Evolutionary conservation across 2,113 vertebrate species (phyloP), one percentile per base, ranked within the genome.

Genomic region (Phalacrocorax pelagicus): DNA sequence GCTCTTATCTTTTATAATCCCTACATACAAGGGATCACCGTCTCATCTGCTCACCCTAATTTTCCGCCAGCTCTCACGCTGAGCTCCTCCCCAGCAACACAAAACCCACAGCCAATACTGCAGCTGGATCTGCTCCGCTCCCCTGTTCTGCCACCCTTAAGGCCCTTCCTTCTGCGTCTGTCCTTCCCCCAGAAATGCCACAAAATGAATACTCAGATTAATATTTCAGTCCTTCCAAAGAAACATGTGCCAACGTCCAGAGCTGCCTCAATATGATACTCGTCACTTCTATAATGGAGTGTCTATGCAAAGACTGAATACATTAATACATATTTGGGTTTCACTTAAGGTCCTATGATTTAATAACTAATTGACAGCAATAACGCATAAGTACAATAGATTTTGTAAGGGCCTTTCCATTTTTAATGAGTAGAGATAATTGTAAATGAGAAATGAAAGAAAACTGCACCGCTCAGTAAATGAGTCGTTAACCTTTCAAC

Each of bases 361-460:
- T 97, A 98, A 92, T 97, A 98, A 96, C 94, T 96, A 98, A 98
- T 94, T 98, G 97, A 97, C 96, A 98, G 89, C 97, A 96, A 94
- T 97, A 98, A 97, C 32, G 15, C 95, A 75, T 52, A 70, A 94
- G 91, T 97, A 97, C 91, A 97, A 90, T 92, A 88, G 4, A 4
- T 92, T 96, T 91, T 97, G 77, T 93, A 97, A 94, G 49, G 61
- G 77, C 51, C 44, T 84, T 90, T 94, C 61, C 62, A 54, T 95
- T 98, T 97, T 95, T 94, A 93, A 98, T 57, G 85, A 96, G 83
- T 67, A 61, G 93, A 96, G 85, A 97, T 97, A 98, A 98, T 90
- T 97, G 62, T 93, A 96, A 97, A 92, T 97, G 93, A 98, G 97
- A 98, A 98, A 98, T 96, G 92, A 96, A 97, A 97, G 93, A 94